A percentile compares a stretch with the other conserved stretches of the same genome.
Conservation (phyloP, 2,797 vertebrate species). For the Lutjanus argentimaculatus region DNA sequence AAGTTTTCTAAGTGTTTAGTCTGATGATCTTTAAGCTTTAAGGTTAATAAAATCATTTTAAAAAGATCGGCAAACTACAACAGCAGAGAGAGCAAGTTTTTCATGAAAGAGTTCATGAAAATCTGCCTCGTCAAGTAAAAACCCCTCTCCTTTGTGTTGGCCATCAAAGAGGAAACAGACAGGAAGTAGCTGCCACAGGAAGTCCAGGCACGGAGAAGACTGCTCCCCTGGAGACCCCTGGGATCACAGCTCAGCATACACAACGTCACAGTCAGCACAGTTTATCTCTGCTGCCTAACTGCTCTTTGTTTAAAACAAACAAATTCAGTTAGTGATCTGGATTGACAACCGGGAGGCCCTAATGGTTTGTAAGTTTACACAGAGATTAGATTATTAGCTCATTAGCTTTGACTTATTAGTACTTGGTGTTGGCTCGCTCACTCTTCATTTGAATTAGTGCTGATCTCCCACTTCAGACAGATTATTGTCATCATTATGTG, state of each 20-base stretch:
- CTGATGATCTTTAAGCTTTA: not conserved
- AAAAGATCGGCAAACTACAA: not conserved
- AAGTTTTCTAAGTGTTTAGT: not conserved
- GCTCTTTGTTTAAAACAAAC: slow-evolving; percentile 20
- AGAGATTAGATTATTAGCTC: not conserved
- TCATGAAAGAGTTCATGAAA: slow-evolving; percentile 69
- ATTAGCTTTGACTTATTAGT: not conserved
- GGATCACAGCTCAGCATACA: slow-evolving; percentile 63
- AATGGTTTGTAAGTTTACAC: not conserved
- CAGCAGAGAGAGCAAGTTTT: slow-evolving; percentile 4
- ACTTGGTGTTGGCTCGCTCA: not conserved
- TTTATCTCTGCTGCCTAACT: slow-evolving; percentile 38
- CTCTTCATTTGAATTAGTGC: not conserved
- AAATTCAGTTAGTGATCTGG: not conserved
- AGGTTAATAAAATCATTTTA: not conserved
- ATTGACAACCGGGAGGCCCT: not conserved
- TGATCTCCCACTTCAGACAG: not conserved
- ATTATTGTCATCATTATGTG: not conserved
- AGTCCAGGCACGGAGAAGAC: slow-evolving; percentile 78
- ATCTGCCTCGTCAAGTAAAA: slow-evolving; percentile 74
- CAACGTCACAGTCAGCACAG: slow-evolving; percentile 52
- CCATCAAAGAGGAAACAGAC: slow-evolving; percentile 83
- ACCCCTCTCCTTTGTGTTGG: slow-evolving; percentile 74
- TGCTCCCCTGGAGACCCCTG: slow-evolving; percentile 67
- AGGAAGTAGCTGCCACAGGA: slow-evolving; percentile 85